A percentile compares a stretch with the other conserved stretches of the same genome.
Evolutionary conservation across 2,113 vertebrate genomes (phyloP).

Genomic region (Rhodinocichla rosea): DNA sequence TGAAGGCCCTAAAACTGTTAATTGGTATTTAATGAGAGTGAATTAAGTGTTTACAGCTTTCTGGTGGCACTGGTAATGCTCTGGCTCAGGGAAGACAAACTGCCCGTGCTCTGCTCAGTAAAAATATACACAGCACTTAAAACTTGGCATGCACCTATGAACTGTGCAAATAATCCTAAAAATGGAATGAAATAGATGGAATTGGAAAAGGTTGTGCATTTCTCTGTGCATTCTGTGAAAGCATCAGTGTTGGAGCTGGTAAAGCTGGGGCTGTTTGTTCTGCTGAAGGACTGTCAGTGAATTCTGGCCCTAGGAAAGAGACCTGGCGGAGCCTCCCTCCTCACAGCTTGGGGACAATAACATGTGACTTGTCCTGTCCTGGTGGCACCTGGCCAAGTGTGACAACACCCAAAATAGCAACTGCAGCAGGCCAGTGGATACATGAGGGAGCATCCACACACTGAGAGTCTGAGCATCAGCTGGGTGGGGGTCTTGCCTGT

Average conservation of each 20-base stretch:
- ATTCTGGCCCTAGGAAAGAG: neutral
- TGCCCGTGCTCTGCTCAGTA: accelerated
- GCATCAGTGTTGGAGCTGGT: neutral
- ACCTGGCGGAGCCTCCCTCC: neutral
- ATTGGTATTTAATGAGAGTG: neutral
- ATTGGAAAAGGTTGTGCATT: neutral
- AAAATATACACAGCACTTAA: neutral
- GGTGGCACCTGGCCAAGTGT: neutral
- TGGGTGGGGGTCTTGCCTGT: accelerated
- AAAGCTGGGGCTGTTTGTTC: neutral
- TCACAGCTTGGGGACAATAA: neutral
- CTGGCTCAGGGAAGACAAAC: neutral
- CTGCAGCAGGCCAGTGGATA: neutral
- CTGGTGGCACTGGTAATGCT: neutral
- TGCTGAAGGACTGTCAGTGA: neutral
- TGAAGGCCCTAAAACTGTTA: neutral
- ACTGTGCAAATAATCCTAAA: neutral
- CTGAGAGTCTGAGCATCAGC: neutral
- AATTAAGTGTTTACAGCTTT: neutral
- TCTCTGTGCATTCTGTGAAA: neutral
- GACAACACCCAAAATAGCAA: neutral
- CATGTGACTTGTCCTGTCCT: neutral
- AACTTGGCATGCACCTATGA: neutral
- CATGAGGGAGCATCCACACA: accelerated
- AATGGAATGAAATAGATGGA: neutral